A percentile compares a stretch with the other conserved stretches of the same genome.
Evolutionary conservation across 2,113 vertebrate species (phyloP).

Genomic region (Gymnogyps californianus): DNA sequence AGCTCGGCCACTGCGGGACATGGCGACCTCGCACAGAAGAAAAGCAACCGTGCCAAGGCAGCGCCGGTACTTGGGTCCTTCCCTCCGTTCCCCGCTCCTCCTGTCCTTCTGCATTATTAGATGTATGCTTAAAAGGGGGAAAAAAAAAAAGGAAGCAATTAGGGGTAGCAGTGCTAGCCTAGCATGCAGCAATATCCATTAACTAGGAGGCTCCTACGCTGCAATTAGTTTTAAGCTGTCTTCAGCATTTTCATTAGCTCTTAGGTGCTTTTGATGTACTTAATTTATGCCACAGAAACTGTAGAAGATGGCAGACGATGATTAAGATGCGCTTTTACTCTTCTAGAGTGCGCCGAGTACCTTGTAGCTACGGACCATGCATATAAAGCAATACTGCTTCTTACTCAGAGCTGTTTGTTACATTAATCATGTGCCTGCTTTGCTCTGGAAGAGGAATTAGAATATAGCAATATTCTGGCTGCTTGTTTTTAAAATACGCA

Average conservation of each 20-base stretch:
- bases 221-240: neutral
- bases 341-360: neutral
- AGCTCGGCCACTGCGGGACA: accelerated
- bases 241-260: neutral
- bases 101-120: neutral
- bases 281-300: neutral
- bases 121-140: neutral
- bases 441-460: neutral
- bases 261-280: neutral
- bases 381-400: neutral
- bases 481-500: neutral
- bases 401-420: neutral
- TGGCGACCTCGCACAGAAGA: neutral
- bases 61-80: neutral
- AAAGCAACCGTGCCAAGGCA: accelerated
- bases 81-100: neutral
- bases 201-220: neutral
- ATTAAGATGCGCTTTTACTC: neutral
- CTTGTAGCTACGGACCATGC: neutral
- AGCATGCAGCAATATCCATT: neutral
- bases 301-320: neutral
- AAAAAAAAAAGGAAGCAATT: neutral
- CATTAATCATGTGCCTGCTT: neutral
- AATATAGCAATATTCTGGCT: neutral
- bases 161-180: neutral